A percentile compares a stretch with the other conserved stretches of the same genome.
phyloP scores from a whole-genome alignment of 2,888 invertebrate genomes.

The Eupithecia centaureata region DNA sequence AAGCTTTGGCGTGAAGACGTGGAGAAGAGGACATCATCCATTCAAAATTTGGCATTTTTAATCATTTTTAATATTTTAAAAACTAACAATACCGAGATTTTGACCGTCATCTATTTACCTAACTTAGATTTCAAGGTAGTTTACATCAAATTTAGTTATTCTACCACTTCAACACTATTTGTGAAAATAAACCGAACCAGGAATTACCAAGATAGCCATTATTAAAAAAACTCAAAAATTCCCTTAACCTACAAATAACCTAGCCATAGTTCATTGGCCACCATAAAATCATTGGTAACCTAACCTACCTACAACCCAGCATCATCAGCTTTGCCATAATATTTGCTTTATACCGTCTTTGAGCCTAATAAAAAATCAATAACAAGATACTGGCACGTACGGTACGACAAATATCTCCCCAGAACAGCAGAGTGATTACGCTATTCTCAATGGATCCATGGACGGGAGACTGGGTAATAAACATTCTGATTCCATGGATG shows the following conservation, averaged over 20 bases:
- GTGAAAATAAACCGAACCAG: background rate
- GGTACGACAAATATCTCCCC: slow-evolving; percentile 10
- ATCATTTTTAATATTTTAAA: no score
- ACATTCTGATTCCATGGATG: no score
- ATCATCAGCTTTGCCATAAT: background rate
- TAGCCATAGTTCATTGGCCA: no score
- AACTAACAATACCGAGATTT: no score
- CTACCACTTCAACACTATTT: background rate
- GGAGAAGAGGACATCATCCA: no score
- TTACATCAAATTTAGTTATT: background rate
- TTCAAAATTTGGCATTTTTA: no score
- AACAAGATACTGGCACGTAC: slow-evolving; percentile 8
- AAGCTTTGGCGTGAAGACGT: no score
- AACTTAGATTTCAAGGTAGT: background rate
- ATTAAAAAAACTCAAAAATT: background rate
- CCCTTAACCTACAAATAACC: background rate
- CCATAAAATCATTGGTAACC: no score
- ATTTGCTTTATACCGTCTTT: background rate
- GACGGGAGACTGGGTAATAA: no score
- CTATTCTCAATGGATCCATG: no score
- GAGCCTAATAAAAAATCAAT: background rate
- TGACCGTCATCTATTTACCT: no score
- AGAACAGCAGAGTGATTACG: no score
- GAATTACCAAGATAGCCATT: background rate
- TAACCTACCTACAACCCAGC: background rate